Evolutionary conservation across 2,888 invertebrate species (phyloP).

Genomic region (Pegoplata infirma): DNA sequence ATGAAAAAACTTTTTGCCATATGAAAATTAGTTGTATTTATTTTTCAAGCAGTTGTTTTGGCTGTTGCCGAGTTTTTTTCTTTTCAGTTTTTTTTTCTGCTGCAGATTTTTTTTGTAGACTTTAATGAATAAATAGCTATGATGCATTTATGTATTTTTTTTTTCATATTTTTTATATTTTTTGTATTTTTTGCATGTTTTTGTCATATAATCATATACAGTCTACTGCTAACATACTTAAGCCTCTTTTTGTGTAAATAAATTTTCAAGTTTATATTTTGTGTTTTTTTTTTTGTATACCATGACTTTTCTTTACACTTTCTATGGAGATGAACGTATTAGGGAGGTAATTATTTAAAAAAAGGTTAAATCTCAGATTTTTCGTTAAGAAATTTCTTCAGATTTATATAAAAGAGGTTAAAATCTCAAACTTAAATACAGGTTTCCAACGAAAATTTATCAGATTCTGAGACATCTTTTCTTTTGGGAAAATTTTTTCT

Average conservation of each 20-base stretch:
- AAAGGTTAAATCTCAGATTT: no score
- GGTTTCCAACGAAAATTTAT: no score
- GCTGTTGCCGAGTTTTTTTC: background rate
- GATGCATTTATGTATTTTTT: background rate
- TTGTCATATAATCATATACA: background rate
- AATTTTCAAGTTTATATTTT: background rate
- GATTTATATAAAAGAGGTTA: no score
- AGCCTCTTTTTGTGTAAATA: background rate
- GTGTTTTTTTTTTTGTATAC: no score
- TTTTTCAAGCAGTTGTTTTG: background rate
- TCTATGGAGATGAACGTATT: no score
- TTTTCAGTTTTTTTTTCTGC: background rate
- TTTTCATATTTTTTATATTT: no score
- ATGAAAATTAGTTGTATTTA: slow-evolving; percentile 1
- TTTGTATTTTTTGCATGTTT: background rate
- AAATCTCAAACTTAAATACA: no score
- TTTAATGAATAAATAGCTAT: background rate
- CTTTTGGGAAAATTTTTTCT: no score
- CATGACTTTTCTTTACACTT: background rate
- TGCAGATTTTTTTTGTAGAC: background rate
- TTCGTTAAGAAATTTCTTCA: no score
- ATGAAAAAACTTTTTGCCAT: background rate
- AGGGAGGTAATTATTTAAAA: no score
- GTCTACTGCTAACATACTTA: background rate
- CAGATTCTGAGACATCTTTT: no score